Conservation (phyloP, 2,888 invertebrate species). For the Miltochrista miniata region DNA sequence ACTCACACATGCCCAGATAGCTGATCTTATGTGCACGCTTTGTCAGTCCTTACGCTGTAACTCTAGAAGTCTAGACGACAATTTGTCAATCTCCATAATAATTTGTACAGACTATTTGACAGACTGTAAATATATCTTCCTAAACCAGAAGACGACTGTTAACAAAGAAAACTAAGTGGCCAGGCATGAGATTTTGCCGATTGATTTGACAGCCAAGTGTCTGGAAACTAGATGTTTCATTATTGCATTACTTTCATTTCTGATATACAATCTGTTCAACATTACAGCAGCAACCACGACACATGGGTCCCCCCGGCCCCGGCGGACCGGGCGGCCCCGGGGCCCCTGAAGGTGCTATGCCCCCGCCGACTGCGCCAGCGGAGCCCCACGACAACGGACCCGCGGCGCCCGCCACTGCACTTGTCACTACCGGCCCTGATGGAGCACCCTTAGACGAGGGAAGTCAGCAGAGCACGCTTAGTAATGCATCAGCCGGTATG, state of each 20-base stretch:
- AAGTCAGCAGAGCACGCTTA: constrained; percentile 95
- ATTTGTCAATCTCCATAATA: too few relatives aligned
- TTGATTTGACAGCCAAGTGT: too few relatives aligned
- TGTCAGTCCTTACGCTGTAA: too few relatives aligned
- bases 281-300: constrained; percentile 79
- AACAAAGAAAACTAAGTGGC: too few relatives aligned
- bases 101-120: too few relatives aligned
- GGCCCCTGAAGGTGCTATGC: constrained; percentile 77
- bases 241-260: not conserved
- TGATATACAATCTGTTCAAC: constrained; percentile 20
- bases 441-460: constrained; percentile 95
- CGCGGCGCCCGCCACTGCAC: constrained; percentile 91
- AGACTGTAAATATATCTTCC: too few relatives aligned
- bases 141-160: too few relatives aligned
- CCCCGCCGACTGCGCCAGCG: constrained; percentile 83
- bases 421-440: constrained; percentile 95
- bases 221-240: not conserved
- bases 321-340: constrained; percentile 66
- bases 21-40: too few relatives aligned
- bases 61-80: too few relatives aligned
- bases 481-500: constrained; percentile 95
- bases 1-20: too few relatives aligned
- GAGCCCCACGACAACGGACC: constrained; percentile 87
- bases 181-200: too few relatives aligned
- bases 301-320: constrained; percentile 79